These are phyloP conservation scores for Orthosia gothica DNA, from an alignment of 2,888 invertebrate genomes.

Conservation along the genomic window DNA sequence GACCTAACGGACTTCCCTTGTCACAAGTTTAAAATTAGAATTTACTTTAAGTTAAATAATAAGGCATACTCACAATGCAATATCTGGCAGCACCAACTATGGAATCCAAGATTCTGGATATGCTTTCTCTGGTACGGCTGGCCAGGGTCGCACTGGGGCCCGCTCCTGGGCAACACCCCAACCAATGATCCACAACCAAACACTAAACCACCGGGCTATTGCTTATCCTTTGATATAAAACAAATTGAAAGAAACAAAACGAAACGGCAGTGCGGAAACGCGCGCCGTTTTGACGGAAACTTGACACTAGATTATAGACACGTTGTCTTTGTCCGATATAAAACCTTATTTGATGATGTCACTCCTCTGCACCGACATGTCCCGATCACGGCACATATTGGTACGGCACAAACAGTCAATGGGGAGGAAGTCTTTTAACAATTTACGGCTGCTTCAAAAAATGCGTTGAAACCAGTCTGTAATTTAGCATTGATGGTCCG, in stretches of 20 bases:
- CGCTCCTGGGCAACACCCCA: slow-evolving; percentile 81
- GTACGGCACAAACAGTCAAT: slow-evolving; percentile 84
- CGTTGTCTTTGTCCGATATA: slow-evolving; percentile 68
- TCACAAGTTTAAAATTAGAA: slow-evolving; percentile 37
- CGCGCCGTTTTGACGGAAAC: slow-evolving; percentile 88
- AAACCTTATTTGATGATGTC: slow-evolving; percentile 88
- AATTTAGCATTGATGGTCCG: slow-evolving; percentile 95
- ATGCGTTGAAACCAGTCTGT: slow-evolving; percentile 98
- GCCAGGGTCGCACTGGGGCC: slow-evolving; percentile 87
- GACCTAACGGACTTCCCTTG: slow-evolving; percentile 60
- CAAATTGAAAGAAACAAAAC: slow-evolving; percentile 90
- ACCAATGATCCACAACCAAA: slow-evolving; percentile 81
- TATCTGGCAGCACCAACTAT: slow-evolving; percentile 90
- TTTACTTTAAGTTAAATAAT: slow-evolving; percentile 19
- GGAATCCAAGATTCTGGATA: slow-evolving; percentile 90
- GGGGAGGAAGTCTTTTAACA: slow-evolving; percentile 62
- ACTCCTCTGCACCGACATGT: slow-evolving; percentile 91
- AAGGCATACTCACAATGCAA: slow-evolving; percentile 88
- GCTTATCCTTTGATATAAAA: slow-evolving; percentile 90
- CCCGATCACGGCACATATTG: slow-evolving; percentile 95
- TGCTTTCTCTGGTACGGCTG: slow-evolving; percentile 87
- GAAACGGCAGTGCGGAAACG: slow-evolving; percentile 84
- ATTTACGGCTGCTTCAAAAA: slow-evolving; percentile 98
- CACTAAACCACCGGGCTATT: slow-evolving; percentile 82
- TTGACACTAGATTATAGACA: slow-evolving; percentile 77